A percentile compares a stretch with the other conserved stretches of the same genome.
These are phyloP conservation scores for Doryteuthis pealeii DNA, from an alignment of 1,140 invertebrate species.

Conservation along the genomic window DNA sequence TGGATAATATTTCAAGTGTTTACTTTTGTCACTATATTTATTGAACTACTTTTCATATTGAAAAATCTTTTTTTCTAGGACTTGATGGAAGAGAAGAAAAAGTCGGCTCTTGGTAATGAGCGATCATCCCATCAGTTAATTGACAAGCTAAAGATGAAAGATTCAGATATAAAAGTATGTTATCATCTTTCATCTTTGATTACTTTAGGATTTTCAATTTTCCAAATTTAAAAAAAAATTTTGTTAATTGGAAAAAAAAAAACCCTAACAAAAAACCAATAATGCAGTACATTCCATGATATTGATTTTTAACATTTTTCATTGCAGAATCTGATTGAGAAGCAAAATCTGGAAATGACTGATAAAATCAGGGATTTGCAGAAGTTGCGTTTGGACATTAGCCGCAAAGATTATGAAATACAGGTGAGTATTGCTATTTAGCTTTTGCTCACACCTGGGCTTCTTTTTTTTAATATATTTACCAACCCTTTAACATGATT, in stretches of 20 bases:
- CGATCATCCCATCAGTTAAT: slow-evolving; percentile 25
- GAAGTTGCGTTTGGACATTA: slow-evolving; percentile 21
- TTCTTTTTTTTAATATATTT: too few species aligned
- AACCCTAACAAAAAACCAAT: too few species aligned
- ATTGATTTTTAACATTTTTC: slow-evolving; percentile 4
- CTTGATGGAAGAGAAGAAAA: slow-evolving; percentile 31
- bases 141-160: slow-evolving; percentile 31
- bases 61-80: slow-evolving; percentile 29
- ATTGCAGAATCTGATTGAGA: slow-evolving; percentile 17
- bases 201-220: too few species aligned
- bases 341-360: slow-evolving; percentile 16
- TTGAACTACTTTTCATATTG: too few species aligned
- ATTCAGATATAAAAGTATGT: slow-evolving; percentile 31
- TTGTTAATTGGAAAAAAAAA: too few species aligned
- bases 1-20: too few species aligned
- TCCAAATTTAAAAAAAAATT: too few species aligned
- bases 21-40: too few species aligned
- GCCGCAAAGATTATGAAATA: slow-evolving; percentile 26
- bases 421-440: slow-evolving; percentile 8
- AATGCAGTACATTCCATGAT: not conserved
- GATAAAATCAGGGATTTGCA: slow-evolving; percentile 22
- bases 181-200: not conserved
- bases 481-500: too few species aligned
- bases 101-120: slow-evolving; percentile 28
- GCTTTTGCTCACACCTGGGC: too few species aligned